Conservation (phyloP, 2,113 vertebrate species). For the Varanus salvator region DNA sequence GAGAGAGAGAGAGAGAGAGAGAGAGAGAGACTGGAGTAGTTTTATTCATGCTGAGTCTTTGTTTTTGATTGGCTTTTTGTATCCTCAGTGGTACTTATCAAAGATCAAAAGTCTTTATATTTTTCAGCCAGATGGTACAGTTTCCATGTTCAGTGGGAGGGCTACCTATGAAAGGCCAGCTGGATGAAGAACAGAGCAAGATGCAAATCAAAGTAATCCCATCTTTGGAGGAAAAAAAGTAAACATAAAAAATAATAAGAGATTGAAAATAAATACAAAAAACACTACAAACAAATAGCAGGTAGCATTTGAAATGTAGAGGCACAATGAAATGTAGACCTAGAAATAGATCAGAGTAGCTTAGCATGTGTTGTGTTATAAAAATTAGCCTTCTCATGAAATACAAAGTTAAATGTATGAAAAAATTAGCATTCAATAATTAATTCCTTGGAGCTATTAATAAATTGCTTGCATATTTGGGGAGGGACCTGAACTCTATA, state of each 20-base stretch:
- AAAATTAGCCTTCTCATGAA: not conserved
- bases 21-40: not conserved
- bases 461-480: not conserved
- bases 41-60: constrained; percentile 12
- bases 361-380: not conserved
- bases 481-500: too few relatives aligned
- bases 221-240: not conserved
- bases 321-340: not conserved
- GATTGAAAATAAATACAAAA: constrained; percentile 27
- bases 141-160: constrained; percentile 41
- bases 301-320: not conserved
- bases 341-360: not conserved
- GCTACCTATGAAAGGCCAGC: not conserved
- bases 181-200: constrained; percentile 29
- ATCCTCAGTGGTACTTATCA: constrained; percentile 23
- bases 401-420: not conserved
- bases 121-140: constrained; percentile 29
- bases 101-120: constrained; percentile 41
- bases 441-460: not conserved
- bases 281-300: not conserved
- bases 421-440: constrained; percentile 3
- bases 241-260: not conserved
- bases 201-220: constrained; percentile 36
- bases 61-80: constrained; percentile 30
- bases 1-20: too few relatives aligned